Percentiles rank a stretch among this genome's conserved stretches.
phyloP scores from a whole-genome alignment of 2,797 vertebrate genomes.

The Brachymystax lenok region DNA sequence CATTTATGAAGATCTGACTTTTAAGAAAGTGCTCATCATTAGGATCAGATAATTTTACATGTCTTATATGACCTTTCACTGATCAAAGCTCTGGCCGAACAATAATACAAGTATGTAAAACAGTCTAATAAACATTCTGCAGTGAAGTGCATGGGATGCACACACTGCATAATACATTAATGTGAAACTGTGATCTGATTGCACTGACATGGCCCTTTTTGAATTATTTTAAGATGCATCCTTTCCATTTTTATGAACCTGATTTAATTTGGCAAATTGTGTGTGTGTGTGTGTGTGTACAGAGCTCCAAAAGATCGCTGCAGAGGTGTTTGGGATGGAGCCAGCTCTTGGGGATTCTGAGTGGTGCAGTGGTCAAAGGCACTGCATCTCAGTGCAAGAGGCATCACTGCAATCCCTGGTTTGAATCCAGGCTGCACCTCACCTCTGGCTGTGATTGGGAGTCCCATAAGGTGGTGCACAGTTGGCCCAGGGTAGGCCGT shows the following conservation, averaged over 20 bases:
- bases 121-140: background rate
- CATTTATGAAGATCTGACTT: no score
- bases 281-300: background rate
- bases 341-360: constrained; percentile 59
- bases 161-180: background rate
- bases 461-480: no score
- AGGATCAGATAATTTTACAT: background rate
- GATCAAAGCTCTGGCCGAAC: background rate
- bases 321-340: constrained; percentile 78
- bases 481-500: no score
- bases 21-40: background rate
- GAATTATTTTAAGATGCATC: background rate
- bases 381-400: no score
- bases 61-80: background rate
- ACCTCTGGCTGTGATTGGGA: no score
- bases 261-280: background rate
- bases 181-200: background rate
- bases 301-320: constrained; percentile 80
- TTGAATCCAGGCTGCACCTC: no score
- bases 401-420: no score
- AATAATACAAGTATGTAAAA: background rate
- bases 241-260: background rate
- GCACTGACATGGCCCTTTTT: no score
- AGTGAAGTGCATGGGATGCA: no score
- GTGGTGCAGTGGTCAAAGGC: no score